Evolutionary conservation across 53 echinoderm and acorn worm species (phyloP).

Genomic region (Holothuria leucospilota): DNA sequence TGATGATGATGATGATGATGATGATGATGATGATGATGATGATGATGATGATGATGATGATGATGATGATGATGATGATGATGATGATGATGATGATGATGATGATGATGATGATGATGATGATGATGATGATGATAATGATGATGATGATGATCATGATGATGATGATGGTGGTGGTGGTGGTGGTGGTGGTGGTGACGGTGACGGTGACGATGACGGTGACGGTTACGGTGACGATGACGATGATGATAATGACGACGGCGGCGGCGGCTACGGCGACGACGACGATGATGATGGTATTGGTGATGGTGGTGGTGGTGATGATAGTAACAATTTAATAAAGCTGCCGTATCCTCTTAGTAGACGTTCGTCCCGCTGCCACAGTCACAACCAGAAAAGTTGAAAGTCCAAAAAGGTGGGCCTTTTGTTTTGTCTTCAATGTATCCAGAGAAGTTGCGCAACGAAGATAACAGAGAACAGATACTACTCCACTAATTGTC

Average conservation of each 20-base stretch:
- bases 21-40: constrained; percentile 41
- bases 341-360: no score
- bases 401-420: no score
- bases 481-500: no score
- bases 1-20: constrained; percentile 48
- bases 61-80: constrained; percentile 40
- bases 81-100: constrained; percentile 47
- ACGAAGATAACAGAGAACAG: no score
- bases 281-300: no score
- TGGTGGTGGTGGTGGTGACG: background rate
- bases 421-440: no score
- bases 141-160: background rate
- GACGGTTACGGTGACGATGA: background rate
- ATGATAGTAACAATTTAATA: no score
- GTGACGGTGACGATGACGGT: background rate
- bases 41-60: constrained; percentile 35
- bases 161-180: background rate
- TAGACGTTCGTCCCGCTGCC: no score
- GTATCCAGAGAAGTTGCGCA: no score
- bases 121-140: constrained; percentile 1
- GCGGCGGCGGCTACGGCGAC: no score
- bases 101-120: constrained; percentile 21
- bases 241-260: background rate
- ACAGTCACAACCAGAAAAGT: no score
- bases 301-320: no score